Base-by-base conservation (phyloP, 1,140 invertebrate genomes). In the Microplitis mediator region DNA sequence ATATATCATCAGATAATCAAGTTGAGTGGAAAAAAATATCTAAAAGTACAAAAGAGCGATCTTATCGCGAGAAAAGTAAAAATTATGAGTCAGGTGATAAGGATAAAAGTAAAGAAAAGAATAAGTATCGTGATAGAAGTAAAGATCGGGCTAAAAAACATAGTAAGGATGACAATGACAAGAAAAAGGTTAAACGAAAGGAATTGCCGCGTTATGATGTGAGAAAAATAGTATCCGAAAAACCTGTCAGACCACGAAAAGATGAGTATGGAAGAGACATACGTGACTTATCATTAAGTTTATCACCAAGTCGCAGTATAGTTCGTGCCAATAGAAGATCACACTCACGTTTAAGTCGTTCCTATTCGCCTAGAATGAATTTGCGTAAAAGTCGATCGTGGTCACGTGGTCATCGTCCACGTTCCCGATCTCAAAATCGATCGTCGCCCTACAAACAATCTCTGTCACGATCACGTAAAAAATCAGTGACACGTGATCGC, bases 141-240 rank as follows among this genome's bases (percentile, higher is more conserved):
- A 81, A 81, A 58, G 77, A 83, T 4, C 80, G 81, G 69, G 77
- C 82, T 60, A 82, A 82, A 68, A 90, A 90, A 70, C 91, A 92
- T 74, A 94, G 93, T 77, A 92, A 94, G 75, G 94, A 67, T 1
- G 45, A 95, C 76, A 84, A 93, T 4, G 91, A 92, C 70, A 90
- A 89, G 63, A 91, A 91, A 71, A 92, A 92, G 71, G 91, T 92
- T 72, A 94, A 93, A 77, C 86, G 93, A 4, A 93, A 94, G 79
- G 94, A 95, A 75, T 85, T 95, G 31, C 93, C 93, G 74, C 88
- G 94, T 11, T 95, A 96, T 79, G 92, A 95, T 86, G 94, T 95
- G 0, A 88, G 94, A 16, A 91, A 92, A 72, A 86, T 95, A 39
- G 92, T 96, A 11, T 89, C 90, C 2, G 91, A 93, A 70, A 93